A percentile compares a stretch with the other conserved stretches of the same genome.
These are phyloP conservation scores for Nasonia oneida DNA, from an alignment of 2,888 invertebrate genomes.

Conservation along the genomic window DNA sequence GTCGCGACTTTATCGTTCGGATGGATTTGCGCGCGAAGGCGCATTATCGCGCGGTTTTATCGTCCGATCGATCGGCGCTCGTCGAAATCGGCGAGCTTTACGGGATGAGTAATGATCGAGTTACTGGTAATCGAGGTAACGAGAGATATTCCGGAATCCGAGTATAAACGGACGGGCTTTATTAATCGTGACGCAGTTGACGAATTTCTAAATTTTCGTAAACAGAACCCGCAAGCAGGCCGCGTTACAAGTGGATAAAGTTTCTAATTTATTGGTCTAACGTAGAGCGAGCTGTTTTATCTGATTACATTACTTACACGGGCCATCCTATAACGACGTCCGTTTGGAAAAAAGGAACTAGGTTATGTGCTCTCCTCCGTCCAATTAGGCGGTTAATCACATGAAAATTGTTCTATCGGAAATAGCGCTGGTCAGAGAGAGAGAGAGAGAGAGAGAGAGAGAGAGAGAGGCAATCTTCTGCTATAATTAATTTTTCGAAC, in stretches of 20 bases:
- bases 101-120: background rate
- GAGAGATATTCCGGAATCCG: too few relatives aligned
- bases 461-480: background rate
- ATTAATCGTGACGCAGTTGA: background rate
- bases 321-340: background rate
- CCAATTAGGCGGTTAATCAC: constrained; percentile 4
- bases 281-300: background rate
- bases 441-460: background rate
- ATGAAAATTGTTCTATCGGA: constrained; percentile 6
- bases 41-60: constrained; percentile 16
- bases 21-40: background rate
- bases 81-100: constrained; percentile 9
- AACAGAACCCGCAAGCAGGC: background rate
- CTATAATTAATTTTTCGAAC: background rate
- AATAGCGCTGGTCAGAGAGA: background rate
- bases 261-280: background rate
- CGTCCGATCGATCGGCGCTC: constrained; percentile 24
- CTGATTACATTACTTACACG: constrained; percentile 5
- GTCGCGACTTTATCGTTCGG: constrained; percentile 20
- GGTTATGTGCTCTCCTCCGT: background rate
- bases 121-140: background rate
- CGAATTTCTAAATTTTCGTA: background rate
- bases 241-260: background rate
- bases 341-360: background rate
- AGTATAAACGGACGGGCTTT: too few relatives aligned